phyloP scores from a whole-genome alignment of 2,113 vertebrate genomes.

The Salvelinus alpinus region DNA sequence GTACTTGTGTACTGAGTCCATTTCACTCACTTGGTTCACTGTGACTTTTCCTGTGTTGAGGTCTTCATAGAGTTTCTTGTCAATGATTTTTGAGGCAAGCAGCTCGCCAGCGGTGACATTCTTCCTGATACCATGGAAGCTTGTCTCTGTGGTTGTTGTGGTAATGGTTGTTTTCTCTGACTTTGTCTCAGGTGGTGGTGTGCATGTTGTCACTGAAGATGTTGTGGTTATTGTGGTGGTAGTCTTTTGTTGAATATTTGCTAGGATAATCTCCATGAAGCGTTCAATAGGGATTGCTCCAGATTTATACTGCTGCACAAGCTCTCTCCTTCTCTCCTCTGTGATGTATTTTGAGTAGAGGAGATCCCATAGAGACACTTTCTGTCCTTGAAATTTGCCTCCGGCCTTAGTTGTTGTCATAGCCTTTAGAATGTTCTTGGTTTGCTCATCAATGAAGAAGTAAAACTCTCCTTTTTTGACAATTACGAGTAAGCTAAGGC shows the following conservation, averaged over 20 bases:
- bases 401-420: conserved; percentile 50
- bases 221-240: conserved; percentile 47
- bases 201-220: not conserved
- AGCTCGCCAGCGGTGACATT: conserved; percentile 51
- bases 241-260: conserved; percentile 60
- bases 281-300: conserved; percentile 45
- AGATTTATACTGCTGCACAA: conserved; percentile 64
- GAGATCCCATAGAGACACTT: conserved; percentile 80
- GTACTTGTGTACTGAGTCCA: conserved; percentile 48
- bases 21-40: conserved; percentile 34
- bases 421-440: conserved; percentile 70
- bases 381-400: conserved; percentile 67
- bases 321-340: conserved; percentile 71
- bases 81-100: conserved; percentile 16
- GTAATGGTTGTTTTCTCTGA: not conserved
- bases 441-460: conserved; percentile 61
- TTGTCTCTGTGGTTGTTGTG: conserved; percentile 30
- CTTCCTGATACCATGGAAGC: conserved; percentile 64
- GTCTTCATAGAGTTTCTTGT: conserved; percentile 49
- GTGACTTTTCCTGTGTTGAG: conserved; percentile 35
- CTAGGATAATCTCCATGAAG: conserved; percentile 42
- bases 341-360: conserved; percentile 79
- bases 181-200: conserved; percentile 27
- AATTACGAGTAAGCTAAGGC: conserved; percentile 66
- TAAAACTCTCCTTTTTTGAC: conserved; percentile 33